A percentile compares a stretch with the other conserved stretches of the same genome.
Evolutionary conservation across 2,113 vertebrate genomes (phyloP).

Genomic region (Pithys albifrons): DNA sequence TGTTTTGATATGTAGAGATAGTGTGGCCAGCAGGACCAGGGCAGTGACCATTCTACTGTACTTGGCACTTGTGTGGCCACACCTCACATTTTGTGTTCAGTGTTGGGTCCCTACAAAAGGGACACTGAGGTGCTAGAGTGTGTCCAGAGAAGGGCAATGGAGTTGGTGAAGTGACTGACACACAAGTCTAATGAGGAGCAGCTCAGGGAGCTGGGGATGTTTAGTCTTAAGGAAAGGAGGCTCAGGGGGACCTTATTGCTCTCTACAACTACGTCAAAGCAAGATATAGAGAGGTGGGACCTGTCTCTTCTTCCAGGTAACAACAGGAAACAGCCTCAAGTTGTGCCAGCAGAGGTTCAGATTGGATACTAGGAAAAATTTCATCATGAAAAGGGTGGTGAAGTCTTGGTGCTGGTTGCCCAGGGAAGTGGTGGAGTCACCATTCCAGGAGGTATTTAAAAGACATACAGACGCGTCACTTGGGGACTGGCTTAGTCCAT

Average conservation of each 20-base stretch:
- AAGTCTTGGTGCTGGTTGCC: not conserved
- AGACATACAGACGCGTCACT: accelerated
- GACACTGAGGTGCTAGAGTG: accelerated
- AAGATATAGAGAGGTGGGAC: not conserved
- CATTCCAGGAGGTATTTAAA: not conserved
- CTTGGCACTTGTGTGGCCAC: accelerated
- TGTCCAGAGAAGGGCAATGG: not conserved
- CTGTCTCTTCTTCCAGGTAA: not conserved
- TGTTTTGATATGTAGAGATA: not conserved
- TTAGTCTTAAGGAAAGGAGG: not conserved
- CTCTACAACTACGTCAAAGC: not conserved
- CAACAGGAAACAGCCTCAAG: not conserved
- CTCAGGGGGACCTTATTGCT: accelerated
- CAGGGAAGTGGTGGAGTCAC: not conserved
- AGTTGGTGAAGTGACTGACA: not conserved
- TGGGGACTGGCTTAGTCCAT: not conserved
- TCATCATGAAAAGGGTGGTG: not conserved
- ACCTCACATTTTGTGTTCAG: accelerated
- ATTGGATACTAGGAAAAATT: not conserved
- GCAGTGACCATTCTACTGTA: not conserved
- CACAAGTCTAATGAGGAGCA: not conserved
- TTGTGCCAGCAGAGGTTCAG: not conserved
- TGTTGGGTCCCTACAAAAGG: not conserved
- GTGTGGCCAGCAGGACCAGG: not conserved
- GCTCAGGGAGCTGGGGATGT: not conserved